These are phyloP conservation scores for Andrena hattorfiana DNA, from an alignment of 2,888 invertebrate genomes.

Conservation along the genomic window DNA sequence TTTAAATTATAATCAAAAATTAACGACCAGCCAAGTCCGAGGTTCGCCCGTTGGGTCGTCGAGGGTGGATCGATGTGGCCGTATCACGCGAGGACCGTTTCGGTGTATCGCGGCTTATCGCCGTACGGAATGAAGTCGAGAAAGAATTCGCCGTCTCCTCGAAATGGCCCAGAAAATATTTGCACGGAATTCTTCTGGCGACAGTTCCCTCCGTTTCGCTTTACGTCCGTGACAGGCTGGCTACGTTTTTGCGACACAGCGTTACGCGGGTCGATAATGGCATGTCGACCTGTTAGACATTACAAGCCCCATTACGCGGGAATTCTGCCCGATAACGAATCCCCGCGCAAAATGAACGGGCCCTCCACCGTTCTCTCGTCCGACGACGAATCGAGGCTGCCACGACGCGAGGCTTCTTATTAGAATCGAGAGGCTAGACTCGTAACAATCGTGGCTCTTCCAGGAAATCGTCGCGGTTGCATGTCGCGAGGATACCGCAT, in stretches of 20 bases:
- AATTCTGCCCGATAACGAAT: constrained; percentile 49
- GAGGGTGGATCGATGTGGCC: constrained; percentile 42
- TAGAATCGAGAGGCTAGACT: neutral
- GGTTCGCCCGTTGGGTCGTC: constrained; percentile 16
- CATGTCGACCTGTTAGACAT: constrained; percentile 38
- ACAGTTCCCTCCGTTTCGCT: constrained; percentile 26
- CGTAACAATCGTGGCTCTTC: neutral
- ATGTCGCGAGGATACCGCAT: neutral
- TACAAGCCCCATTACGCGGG: constrained; percentile 49
- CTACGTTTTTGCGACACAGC: constrained; percentile 31
- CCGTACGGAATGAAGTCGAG: constrained; percentile 46
- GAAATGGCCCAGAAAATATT: constrained; percentile 48
- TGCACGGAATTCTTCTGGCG: constrained; percentile 43
- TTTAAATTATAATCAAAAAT: constrained; percentile 54
- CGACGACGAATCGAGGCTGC: neutral
- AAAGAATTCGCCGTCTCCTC: constrained; percentile 56
- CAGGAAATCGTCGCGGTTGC: neutral
- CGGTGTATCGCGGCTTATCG: constrained; percentile 60
- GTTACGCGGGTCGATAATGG: constrained; percentile 25
- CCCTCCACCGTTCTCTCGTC: neutral
- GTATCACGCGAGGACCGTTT: constrained; percentile 62
- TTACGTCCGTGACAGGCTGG: constrained; percentile 26
- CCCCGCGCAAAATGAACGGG: constrained; percentile 4
- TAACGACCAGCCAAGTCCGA: constrained; percentile 28
- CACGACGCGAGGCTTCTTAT: neutral